Evolutionary conservation across 2,113 vertebrate species (phyloP).

Genomic region (Pelecanoides urinatrix): DNA sequence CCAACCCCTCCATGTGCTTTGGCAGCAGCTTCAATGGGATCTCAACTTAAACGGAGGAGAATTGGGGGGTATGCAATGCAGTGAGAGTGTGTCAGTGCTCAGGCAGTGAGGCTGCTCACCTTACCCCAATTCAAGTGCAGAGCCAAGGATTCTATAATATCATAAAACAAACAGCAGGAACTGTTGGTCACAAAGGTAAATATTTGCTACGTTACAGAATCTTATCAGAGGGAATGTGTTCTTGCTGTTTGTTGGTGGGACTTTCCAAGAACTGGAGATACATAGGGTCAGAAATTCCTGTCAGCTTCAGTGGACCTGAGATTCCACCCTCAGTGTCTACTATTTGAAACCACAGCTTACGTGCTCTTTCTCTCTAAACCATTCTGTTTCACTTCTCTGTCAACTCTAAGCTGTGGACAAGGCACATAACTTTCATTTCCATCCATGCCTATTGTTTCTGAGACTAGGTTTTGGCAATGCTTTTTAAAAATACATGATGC

Average conservation of each 20-base stretch:
- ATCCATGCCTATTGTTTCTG: background rate
- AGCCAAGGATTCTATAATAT: constrained; percentile 22
- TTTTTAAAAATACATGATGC: background rate
- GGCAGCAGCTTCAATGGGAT: background rate
- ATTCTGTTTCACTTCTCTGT: background rate
- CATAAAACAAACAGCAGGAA: constrained; percentile 49
- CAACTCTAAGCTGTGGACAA: background rate
- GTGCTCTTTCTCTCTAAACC: background rate
- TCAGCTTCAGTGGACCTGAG: background rate
- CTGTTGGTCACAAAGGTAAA: constrained; percentile 47
- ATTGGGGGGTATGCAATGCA: background rate
- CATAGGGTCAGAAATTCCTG: constrained; percentile 33
- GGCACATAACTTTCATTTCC: background rate
- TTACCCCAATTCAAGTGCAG: background rate
- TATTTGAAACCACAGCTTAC: background rate
- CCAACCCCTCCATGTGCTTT: background rate
- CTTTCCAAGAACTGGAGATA: constrained; percentile 57
- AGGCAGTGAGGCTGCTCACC: background rate
- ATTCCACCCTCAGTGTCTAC: background rate
- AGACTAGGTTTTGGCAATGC: background rate
- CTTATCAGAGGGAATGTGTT: constrained; percentile 45
- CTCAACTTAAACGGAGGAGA: background rate
- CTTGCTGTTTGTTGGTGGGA: constrained; percentile 22
- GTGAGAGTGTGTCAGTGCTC: background rate
- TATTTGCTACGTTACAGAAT: constrained; percentile 55